Conservation (phyloP, 2,797 vertebrate species). For the Salmo trutta region DNA sequence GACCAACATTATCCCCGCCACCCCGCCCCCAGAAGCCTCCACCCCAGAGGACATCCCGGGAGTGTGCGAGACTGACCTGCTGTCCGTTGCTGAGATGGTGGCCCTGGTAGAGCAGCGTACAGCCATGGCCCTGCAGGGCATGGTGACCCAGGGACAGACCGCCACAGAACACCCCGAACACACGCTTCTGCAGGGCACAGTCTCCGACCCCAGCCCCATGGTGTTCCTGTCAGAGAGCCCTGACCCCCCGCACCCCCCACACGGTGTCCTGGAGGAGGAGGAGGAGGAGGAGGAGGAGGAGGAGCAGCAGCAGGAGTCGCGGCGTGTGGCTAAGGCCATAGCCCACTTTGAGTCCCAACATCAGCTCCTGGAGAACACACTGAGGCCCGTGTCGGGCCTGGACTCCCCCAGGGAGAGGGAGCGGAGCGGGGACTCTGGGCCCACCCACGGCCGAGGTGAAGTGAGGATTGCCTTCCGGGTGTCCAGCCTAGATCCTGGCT, state of each 20-base stretch:
- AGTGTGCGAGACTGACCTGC: slow-evolving; percentile 78
- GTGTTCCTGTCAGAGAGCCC: slow-evolving; percentile 79
- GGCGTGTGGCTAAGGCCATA: slow-evolving; percentile 88
- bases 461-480: slow-evolving; percentile 93
- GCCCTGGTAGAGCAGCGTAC: slow-evolving; percentile 90
- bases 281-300: slow-evolving; percentile 65
- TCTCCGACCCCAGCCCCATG: slow-evolving; percentile 65
- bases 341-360: slow-evolving; percentile 90
- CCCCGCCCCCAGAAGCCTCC: slow-evolving; percentile 12
- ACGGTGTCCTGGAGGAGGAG: slow-evolving; percentile 64
- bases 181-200: slow-evolving; percentile 61
- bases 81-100: slow-evolving; percentile 96
- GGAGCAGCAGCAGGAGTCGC: slow-evolving; percentile 75
- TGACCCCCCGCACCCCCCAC: slow-evolving; percentile 62
- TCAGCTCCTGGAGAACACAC: slow-evolving; percentile 73
- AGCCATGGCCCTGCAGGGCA: slow-evolving; percentile 82
- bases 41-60: slow-evolving; percentile 57
- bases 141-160: slow-evolving; percentile 64
- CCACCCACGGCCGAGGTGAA: slow-evolving; percentile 77
- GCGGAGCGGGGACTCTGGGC: slow-evolving; percentile 36
- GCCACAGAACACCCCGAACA: slow-evolving; percentile 54
- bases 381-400: slow-evolving; percentile 51
- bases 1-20: slow-evolving; percentile 43
- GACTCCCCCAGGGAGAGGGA: slow-evolving; percentile 46
- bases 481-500: slow-evolving; percentile 82